phyloP scores from a whole-genome alignment of 2,888 invertebrate species.

The Liodrosophila aerea region DNA sequence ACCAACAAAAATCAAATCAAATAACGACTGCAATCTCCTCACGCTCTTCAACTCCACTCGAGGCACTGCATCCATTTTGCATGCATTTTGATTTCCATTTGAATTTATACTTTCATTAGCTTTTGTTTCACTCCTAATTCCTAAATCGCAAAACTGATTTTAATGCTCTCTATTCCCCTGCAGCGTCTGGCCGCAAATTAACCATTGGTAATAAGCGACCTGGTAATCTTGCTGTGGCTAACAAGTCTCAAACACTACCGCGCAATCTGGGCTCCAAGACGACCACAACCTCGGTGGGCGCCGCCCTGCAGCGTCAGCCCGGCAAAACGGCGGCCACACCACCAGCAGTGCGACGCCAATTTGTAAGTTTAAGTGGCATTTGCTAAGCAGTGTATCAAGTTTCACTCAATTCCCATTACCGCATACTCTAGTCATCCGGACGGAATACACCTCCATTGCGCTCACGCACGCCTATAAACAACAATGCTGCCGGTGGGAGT shows the following conservation, averaged over 20 bases:
- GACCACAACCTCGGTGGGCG: slow-evolving; percentile 58
- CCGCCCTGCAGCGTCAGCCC: slow-evolving; percentile 83
- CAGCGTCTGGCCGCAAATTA: slow-evolving; percentile 91
- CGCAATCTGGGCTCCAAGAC: slow-evolving; percentile 89
- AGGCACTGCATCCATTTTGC: slow-evolving; percentile 39
- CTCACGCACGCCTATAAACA: slow-evolving; percentile 84
- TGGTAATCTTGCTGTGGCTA: slow-evolving; percentile 86
- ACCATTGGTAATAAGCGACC: slow-evolving; percentile 89
- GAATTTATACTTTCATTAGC: slow-evolving; percentile 13
- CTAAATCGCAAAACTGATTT: too few species aligned
- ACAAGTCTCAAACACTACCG: slow-evolving; percentile 93
- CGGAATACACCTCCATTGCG: slow-evolving; percentile 86
- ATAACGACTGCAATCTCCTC: slow-evolving; percentile 37
- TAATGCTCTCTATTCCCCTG: too few species aligned
- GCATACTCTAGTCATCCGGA: slow-evolving; percentile 82
- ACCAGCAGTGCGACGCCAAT: slow-evolving; percentile 92
- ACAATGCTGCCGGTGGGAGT: slow-evolving; percentile 64
- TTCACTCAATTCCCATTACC: neutral
- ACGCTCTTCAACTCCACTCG: slow-evolving; percentile 17
- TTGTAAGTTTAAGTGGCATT: too few species aligned
- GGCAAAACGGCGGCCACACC: slow-evolving; percentile 91
- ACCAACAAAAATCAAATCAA: slow-evolving; percentile 37
- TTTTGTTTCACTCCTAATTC: too few species aligned
- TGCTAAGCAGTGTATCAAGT: too few species aligned
- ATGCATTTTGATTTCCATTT: slow-evolving; percentile 17